A percentile compares a stretch with the other conserved stretches of the same genome.
Conservation (phyloP, 2,113 vertebrate species). For the Budorcas taxicolor region DNA sequence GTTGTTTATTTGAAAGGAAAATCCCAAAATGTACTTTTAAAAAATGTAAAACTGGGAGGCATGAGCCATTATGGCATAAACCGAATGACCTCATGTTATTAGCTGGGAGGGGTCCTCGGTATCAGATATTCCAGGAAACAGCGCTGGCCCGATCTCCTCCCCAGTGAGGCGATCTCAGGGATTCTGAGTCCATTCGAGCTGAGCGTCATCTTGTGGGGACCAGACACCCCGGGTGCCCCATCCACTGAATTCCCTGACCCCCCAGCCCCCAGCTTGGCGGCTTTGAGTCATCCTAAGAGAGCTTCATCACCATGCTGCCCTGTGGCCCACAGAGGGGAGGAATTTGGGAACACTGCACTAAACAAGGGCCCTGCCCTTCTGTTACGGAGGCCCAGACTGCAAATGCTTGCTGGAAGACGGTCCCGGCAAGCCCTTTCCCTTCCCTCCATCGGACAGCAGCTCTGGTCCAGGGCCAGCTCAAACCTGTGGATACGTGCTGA, state of each 20-base stretch:
- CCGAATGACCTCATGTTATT: background rate
- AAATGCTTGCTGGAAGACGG: rapidly evolving
- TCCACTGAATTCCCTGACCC: background rate
- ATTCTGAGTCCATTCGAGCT: no score
- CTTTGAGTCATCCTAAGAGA: background rate
- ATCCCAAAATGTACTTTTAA: background rate
- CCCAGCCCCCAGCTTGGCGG: background rate
- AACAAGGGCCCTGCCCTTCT: background rate
- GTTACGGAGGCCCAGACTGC: background rate
- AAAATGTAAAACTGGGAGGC: background rate
- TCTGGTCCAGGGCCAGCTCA: background rate
- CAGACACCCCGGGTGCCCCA: background rate
- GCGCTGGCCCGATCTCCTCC: rapidly evolving
- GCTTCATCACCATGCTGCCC: background rate
- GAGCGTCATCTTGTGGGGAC: background rate
- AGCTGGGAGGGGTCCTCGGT: background rate
- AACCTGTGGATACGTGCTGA: rapidly evolving
- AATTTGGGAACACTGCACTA: rapidly evolving
- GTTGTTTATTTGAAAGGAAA: slow-evolving; percentile 17
- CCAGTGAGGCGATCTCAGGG: background rate
- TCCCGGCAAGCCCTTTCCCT: rapidly evolving
- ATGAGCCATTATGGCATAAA: background rate
- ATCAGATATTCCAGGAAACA: background rate
- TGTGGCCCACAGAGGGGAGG: rapidly evolving
- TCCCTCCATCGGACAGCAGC: background rate